Evolutionary conservation across 2,888 invertebrate species (phyloP), one percentile per base, ranked within the genome.

Genomic region (Microchrysa polita): DNA sequence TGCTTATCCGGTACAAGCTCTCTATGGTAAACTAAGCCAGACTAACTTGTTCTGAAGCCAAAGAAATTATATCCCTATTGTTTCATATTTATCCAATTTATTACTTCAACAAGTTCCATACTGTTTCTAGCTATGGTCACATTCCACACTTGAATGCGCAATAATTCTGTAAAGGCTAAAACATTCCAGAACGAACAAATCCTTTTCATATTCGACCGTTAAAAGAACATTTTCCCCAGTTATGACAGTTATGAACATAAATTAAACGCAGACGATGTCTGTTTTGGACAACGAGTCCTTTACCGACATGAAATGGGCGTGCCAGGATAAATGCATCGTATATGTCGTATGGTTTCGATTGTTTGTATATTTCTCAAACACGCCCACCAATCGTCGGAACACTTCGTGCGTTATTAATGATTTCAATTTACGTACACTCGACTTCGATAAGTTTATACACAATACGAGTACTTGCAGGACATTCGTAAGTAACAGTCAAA

Each of bases 211-310:
- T 4, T 65, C 18, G 12, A 42, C 48, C 44, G 65, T 44, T n/a
- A 48, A 44, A 65, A 34, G 18, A 23, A 65, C 44, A 16, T 18
- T 65, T 48, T 55, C 40, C n/a, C 44, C 59, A 72, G 60, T 72
- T 72, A 72, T 72, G 72, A 72, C 72, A 72, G 72, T 72, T 72
- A 72, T 72, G 72, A 59, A 60, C 72, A 72, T 72, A 72, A 72
- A 72, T 72, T 72, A 72, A 59, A 34, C 40, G 48, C 72, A 72
- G 72, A 44, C 72, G 23, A 72, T 59, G 57, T 44, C 72, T 72
- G 72, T 16, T 60, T 16, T 72, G 72, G 72, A 72, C 72, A 72
- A 10, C 60, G 44, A 59, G 72, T 60, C 72, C 44, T 60, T 60
- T 60, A n/a, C 2, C 48, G 22, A 72, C 72, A 72, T 72, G 72